Evolutionary conservation across 2,797 vertebrate species (phyloP), one percentile per base, ranked within the genome.

Genomic region (Cryptoprocta ferox): DNA sequence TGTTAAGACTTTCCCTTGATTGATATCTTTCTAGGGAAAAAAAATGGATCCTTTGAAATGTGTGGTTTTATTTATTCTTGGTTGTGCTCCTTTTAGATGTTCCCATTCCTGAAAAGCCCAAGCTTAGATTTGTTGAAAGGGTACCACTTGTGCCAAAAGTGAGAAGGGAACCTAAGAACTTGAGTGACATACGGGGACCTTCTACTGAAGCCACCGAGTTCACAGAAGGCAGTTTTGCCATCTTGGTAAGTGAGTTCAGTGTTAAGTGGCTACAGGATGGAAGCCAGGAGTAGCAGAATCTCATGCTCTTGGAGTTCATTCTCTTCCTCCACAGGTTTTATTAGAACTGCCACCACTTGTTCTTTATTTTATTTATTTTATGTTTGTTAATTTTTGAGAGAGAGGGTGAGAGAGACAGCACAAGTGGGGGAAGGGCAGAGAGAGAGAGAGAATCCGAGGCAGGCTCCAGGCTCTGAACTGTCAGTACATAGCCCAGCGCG

Each of bases 161-260:
- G 0, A 99, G 82, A 88, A 99, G 99, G 97, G 99, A 99, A 97
- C 99, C 98, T 63, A 99, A 99, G 98, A 99, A 63, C 56, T 98
- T 99, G 30, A 96, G 98, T 32, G 99, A 99, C 78, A 99, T 99
- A 95, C 99, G 99, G 0, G 99, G 99, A 1, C 99, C 99, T 0
- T 98, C 99, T 0, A 75, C 91, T 0, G 97, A 66, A 86, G 99
- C 97, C 42, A 99, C 99, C 7, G 96, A 99, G 15, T 99, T 99
- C 97, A 98, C 93, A 0, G 95, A 98, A 37, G 99, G 99, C 83
- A 99, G 98, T 87, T 99, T 99, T n/a, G 99, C 98, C 2, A 99
- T 99, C 91, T 97, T 99, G 99, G 99, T 99, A 96, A 99, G 99
- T 97, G 0, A 86, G 56, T 75, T 0, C 0, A 8, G 16, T 10